Conservation (phyloP, 2,113 vertebrate genomes). For the Neopipo cinnamomea region DNA sequence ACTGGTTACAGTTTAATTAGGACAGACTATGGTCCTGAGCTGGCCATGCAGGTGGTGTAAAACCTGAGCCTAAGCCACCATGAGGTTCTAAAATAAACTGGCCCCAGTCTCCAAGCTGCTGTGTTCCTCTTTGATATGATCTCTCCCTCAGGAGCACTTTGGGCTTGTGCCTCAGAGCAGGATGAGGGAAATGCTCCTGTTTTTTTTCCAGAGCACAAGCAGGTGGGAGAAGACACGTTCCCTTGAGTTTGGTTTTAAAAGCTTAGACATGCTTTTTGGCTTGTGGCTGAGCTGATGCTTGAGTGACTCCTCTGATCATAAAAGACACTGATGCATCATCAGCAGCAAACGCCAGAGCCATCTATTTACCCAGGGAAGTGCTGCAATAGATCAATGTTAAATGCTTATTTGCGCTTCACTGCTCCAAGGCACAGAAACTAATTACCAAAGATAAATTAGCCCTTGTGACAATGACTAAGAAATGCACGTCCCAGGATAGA, state of each 20-base stretch:
- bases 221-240: neutral
- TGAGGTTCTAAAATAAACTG: neutral
- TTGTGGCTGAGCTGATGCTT: neutral
- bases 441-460: conserved; percentile 64
- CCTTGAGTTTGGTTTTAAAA: neutral
- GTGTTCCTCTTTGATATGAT: neutral
- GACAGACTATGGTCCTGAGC: neutral
- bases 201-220: neutral
- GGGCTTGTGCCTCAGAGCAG: neutral
- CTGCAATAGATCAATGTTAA: conserved; percentile 57
- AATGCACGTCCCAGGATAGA: conserved; percentile 23
- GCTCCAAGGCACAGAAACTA: conserved; percentile 58
- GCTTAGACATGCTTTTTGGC: neutral
- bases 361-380: conserved; percentile 49
- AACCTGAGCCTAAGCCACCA: neutral
- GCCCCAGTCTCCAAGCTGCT: neutral
- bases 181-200: neutral
- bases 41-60: neutral
- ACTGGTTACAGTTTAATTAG: neutral
- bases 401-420: conserved; percentile 45
- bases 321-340: conserved; percentile 40
- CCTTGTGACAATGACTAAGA: conserved; percentile 39
- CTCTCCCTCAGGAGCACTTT: rapidly evolving
- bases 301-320: conserved; percentile 3
- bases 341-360: neutral